Percentiles rank a stretch among this genome's conserved stretches.
Conservation (phyloP, 2,797 vertebrate species). For the Orientallactaga sibirica region DNA sequence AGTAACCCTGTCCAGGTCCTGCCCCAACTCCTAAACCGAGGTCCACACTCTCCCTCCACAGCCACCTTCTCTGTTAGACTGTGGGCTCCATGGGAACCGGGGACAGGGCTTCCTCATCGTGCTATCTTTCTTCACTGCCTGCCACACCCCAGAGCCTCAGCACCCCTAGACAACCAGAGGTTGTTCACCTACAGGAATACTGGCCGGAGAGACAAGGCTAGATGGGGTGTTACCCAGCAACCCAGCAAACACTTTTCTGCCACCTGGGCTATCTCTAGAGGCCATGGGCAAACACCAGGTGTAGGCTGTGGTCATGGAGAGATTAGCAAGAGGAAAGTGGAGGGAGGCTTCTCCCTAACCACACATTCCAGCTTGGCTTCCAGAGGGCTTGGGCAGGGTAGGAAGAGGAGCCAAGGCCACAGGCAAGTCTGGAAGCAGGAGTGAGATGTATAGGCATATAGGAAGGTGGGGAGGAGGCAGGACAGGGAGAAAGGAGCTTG, state of each 20-base stretch:
- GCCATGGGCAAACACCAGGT: neutral
- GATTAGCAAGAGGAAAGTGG: neutral
- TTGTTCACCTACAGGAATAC: neutral
- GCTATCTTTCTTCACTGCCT: fast-evolving
- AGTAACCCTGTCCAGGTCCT: fast-evolving
- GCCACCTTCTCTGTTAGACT: neutral
- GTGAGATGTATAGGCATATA: neutral
- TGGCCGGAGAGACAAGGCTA: neutral
- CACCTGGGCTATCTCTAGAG: neutral
- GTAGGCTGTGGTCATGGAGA: neutral
- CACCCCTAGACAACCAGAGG: too few relatives aligned
- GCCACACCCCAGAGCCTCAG: neutral
- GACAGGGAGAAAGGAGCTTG: neutral
- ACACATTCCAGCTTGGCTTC: neutral
- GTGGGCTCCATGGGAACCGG: neutral
- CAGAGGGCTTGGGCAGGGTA: neutral
- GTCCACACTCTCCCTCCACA: fast-evolving
- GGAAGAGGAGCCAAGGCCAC: neutral
- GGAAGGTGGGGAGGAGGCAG: neutral
- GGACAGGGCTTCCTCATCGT: neutral
- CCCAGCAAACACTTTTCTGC: neutral
- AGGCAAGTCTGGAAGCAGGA: neutral
- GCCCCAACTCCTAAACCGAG: neutral
- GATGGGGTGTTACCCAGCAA: neutral
- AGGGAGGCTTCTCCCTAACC: neutral